Evolutionary conservation across 2,888 invertebrate genomes (phyloP), one percentile per base, ranked within the genome.

Genomic region (Drosophila leonis): DNA sequence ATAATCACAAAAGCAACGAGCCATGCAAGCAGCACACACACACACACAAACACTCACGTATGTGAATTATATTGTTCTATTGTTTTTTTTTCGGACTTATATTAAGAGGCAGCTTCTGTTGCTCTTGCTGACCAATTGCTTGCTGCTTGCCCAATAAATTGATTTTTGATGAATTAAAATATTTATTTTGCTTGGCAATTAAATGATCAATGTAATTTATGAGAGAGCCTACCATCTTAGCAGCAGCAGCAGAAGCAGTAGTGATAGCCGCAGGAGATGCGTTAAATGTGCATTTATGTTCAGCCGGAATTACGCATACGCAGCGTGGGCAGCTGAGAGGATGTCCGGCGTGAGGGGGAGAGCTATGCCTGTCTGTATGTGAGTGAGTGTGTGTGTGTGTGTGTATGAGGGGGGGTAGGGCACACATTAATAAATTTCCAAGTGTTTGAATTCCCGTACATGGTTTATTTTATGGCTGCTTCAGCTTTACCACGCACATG

Each of bases 371-470:
- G 10, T 33, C 4, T 33, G 33, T 15, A 20, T 10, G 20, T 4
- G 42, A 6, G n/a, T 24, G 24, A 24, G 42, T 10, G 20, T 4
- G 42, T 10, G n/a, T 24, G 24, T 37, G 52, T 8, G 35, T 5
- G n/a, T 15, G 51, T n/a, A n/a, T n/a, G n/a, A n/a, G n/a, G n/a
- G n/a, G n/a, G n/a, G n/a, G n/a, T n/a, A n/a, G 8, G 20, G 52
- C 61, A 29, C 61, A 60, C 82, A 80, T 85, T 85, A 88, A 86
- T 86, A 86, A 88, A 88, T 88, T 80, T 75, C 82, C 82, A 80
- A 87, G 80, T 72, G 82, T 85, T 78, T 76, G 71, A 65, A 75
- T 66, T 65, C 75, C 60, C 56, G 80, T 75, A 69, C 70, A 76
- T 69, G 79, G 78, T 76, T 80, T 82, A 82, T 78, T 87, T 84